Conservation (phyloP, 2,797 vertebrate genomes). For the Enteromius treurensis region DNA sequence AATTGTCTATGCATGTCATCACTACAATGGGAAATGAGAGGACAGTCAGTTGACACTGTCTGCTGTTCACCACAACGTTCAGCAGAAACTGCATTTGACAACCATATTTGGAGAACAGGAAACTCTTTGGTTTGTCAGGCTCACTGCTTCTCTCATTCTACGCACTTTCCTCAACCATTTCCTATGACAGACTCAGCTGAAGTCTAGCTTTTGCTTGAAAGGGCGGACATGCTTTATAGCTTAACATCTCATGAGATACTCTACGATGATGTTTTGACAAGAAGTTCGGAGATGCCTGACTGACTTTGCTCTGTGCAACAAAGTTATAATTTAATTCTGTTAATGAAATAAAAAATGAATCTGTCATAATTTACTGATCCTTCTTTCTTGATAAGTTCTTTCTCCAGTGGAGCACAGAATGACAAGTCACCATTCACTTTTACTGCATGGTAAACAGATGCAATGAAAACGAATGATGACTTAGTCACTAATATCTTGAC, state of each 20-base stretch:
- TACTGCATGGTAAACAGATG: neutral
- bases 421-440: conserved; percentile 1
- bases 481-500: neutral
- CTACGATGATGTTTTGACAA: neutral
- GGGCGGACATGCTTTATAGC: neutral
- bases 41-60: conserved; percentile 33
- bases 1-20: neutral
- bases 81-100: conserved; percentile 58
- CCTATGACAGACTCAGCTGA: conserved; percentile 20
- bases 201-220: conserved; percentile 9
- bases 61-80: conserved; percentile 57
- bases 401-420: neutral
- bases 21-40: conserved; percentile 26
- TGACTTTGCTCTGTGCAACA: neutral
- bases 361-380: neutral
- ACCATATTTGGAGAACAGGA: conserved; percentile 78
- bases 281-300: neutral
- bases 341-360: neutral
- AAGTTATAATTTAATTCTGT: neutral
- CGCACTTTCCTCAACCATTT: conserved; percentile 57
- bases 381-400: neutral
- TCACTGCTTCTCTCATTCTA: conserved; percentile 53
- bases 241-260: neutral
- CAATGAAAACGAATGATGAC: conserved; percentile 8
- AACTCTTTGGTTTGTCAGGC: conserved; percentile 63